Conservation (phyloP, 2,888 invertebrate genomes). For the Trilocha varians region DNA sequence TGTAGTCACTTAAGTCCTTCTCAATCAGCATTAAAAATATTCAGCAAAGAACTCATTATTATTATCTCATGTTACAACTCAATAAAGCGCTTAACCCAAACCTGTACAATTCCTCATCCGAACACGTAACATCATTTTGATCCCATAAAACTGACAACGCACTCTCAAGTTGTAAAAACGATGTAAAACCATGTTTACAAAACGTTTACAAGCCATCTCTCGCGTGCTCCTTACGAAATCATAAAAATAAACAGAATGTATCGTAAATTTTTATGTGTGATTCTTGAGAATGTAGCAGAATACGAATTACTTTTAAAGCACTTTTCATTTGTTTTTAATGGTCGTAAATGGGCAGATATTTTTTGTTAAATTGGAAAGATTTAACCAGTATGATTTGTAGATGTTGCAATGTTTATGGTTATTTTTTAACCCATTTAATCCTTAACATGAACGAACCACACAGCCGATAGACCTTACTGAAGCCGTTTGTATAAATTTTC, state of each 20-base stretch:
- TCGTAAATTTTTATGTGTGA: slow-evolving; percentile 7
- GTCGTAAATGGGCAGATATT: no score
- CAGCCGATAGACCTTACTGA: no score
- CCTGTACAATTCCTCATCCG: background rate
- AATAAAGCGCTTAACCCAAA: slow-evolving; percentile 7
- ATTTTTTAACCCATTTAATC: no score
- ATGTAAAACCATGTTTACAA: no score
- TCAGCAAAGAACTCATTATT: no score
- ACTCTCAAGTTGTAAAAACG: slow-evolving; percentile 12
- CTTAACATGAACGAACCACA: no score
- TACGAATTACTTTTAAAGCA: slow-evolving; percentile 5
- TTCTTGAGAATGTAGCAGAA: slow-evolving; percentile 3
- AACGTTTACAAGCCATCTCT: slow-evolving; percentile 16
- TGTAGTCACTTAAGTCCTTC: no score
- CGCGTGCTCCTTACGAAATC: slow-evolving; percentile 12
- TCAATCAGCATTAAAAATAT: no score
- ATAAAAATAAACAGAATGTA: slow-evolving; percentile 9
- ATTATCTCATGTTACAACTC: slow-evolving; percentile 1
- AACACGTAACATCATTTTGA: background rate
- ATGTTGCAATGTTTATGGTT: no score
- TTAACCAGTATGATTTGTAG: no score
- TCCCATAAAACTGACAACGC: slow-evolving; percentile 11
- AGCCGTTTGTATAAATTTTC: no score
- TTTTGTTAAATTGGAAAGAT: no score
- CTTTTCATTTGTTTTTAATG: slow-evolving; percentile 1